Evolutionary conservation across 1,140 invertebrate species (phyloP).

Genomic region (Ruditapes philippinarum): DNA sequence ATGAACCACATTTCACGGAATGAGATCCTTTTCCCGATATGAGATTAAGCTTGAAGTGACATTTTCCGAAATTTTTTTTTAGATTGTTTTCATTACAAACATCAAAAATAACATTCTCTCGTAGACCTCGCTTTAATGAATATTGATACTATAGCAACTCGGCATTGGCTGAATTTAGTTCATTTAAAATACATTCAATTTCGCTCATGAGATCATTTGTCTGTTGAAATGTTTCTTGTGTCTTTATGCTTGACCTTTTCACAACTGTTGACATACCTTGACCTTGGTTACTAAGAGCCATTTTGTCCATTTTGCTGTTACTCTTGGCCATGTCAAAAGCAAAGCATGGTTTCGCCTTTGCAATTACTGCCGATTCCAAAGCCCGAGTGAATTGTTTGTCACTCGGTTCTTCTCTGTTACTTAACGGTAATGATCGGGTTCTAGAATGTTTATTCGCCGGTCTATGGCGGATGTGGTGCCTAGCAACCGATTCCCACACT

Average conservation of each 20-base stretch:
- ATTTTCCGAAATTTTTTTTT: no score
- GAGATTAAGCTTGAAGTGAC: no score
- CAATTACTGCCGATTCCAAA: neutral
- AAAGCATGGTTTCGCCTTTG: neutral
- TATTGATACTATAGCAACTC: no score
- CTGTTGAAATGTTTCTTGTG: neutral
- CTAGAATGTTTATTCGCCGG: neutral
- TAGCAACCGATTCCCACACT: neutral
- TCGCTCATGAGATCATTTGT: conserved; percentile 25
- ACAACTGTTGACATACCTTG: neutral
- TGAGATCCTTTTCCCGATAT: no score
- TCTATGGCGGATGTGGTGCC: neutral
- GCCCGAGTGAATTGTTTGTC: neutral
- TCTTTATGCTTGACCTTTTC: no score
- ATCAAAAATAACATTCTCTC: no score
- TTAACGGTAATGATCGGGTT: neutral
- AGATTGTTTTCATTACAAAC: no score
- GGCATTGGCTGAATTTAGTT: no score
- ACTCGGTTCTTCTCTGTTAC: neutral
- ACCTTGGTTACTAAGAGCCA: neutral
- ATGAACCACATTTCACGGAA: no score
- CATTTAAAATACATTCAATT: conserved; percentile 20
- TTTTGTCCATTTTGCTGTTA: neutral
- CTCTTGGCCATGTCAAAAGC: neutral
- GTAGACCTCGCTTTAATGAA: no score